A percentile compares a stretch with the other conserved stretches of the same genome.
phyloP scores from a whole-genome alignment of 2,888 invertebrate species.

The Drosophila ezoana region DNA sequence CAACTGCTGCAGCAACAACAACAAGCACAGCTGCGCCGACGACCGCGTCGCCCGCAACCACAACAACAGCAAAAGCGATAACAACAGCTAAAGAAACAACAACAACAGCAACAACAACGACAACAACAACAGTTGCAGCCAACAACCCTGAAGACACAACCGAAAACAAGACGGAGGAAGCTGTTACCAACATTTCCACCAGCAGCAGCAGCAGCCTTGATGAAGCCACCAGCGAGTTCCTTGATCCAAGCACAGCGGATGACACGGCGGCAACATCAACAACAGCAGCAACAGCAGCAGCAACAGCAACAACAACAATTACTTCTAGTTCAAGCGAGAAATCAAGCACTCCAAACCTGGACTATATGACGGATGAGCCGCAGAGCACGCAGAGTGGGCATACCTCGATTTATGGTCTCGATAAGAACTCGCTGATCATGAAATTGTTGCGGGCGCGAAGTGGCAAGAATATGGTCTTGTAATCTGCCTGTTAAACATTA shows the following conservation, averaged over 20 bases:
- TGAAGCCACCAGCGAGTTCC: background rate
- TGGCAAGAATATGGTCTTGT: constrained; percentile 39
- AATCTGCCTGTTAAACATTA: background rate
- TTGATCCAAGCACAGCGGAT: constrained; percentile 7
- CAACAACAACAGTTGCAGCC: constrained; percentile 3
- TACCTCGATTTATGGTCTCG: constrained; percentile 65
- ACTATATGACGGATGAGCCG: constrained; percentile 51
- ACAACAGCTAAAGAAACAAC: background rate
- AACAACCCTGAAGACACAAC: constrained; percentile 9
- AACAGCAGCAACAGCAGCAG: background rate
- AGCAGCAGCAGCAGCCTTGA: constrained; percentile 1
- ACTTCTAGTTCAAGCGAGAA: background rate
- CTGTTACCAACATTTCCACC: background rate
- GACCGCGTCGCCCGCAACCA: background rate
- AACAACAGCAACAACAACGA: background rate
- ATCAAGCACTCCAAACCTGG: constrained; percentile 34
- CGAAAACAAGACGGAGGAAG: background rate
- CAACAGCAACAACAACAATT: constrained; percentile 9
- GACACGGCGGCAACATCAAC: background rate
- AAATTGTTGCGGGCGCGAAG: constrained; percentile 60
- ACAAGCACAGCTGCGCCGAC: constrained; percentile 8
- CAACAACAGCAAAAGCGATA: background rate
- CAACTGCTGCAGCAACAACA: constrained; percentile 1
- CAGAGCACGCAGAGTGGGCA: constrained; percentile 27
- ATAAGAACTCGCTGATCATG: constrained; percentile 72